A percentile compares a stretch with the other conserved stretches of the same genome.
These are phyloP conservation scores for Mustela nigripes DNA, from an alignment of 2,113 vertebrate genomes.

Conservation along the genomic window DNA sequence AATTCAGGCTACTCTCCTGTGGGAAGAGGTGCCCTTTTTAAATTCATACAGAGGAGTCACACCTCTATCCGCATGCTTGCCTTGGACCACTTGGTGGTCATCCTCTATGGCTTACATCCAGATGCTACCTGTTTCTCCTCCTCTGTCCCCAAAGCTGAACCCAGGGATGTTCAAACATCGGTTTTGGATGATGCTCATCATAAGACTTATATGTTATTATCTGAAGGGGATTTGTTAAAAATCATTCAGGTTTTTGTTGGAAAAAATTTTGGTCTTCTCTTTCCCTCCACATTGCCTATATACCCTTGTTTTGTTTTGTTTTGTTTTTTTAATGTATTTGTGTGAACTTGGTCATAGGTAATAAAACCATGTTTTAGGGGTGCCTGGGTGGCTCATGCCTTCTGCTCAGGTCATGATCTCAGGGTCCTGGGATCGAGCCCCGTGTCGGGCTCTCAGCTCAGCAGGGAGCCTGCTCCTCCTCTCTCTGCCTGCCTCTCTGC, in stretches of 20 bases:
- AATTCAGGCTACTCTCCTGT: neutral
- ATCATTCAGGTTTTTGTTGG: neutral
- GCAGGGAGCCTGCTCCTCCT: too few species aligned
- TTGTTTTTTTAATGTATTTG: neutral
- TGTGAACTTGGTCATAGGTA: constrained; percentile 2
- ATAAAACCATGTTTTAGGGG: neutral
- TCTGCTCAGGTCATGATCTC: too few species aligned
- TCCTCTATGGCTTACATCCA: neutral
- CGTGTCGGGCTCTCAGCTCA: too few species aligned
- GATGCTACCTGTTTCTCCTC: neutral
- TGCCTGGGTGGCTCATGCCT: too few species aligned
- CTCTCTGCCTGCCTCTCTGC: too few species aligned
- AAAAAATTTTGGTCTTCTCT: neutral
- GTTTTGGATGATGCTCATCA: neutral
- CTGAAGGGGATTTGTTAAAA: constrained; percentile 14
- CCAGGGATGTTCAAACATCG: neutral
- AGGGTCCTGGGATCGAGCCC: too few species aligned
- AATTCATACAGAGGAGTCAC: neutral
- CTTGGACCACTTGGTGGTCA: neutral
- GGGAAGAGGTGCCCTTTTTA: neutral
- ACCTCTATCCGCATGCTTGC: neutral
- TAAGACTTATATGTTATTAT: neutral
- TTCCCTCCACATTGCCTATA: neutral
- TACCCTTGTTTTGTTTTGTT: neutral
- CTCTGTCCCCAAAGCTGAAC: neutral